A percentile compares a stretch with the other conserved stretches of the same genome.
Conservation (phyloP, 2,113 vertebrate species). For the Amphiprion ocellaris region DNA sequence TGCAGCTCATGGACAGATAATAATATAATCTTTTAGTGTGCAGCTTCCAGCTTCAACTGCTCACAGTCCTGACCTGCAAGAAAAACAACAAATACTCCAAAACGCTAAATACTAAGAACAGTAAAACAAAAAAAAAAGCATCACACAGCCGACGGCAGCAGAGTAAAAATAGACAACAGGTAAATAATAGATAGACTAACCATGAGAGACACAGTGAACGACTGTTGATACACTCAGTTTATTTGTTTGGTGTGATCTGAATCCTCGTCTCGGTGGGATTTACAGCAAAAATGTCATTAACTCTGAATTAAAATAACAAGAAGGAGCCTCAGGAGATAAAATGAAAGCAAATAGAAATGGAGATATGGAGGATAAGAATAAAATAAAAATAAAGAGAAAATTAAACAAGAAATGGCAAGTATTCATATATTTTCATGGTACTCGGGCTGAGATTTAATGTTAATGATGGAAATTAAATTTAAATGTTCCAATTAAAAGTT, state of each 20-base stretch:
- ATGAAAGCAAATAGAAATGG: too few relatives aligned
- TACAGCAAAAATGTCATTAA: not conserved
- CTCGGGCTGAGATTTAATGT: too few relatives aligned
- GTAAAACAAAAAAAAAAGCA: not conserved
- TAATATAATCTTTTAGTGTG: slow-evolving; percentile 28
- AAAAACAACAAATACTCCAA: not conserved
- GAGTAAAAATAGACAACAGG: slow-evolving; percentile 63
- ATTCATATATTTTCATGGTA: too few relatives aligned
- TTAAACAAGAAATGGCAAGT: too few relatives aligned
- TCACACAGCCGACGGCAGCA: not conserved
- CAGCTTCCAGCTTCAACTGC: slow-evolving; percentile 11
- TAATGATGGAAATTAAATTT: too few relatives aligned
- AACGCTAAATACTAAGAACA: not conserved
- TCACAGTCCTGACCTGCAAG: not conserved
- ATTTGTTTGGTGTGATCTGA: slow-evolving; percentile 1
- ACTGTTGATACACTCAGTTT: slow-evolving; percentile 13
- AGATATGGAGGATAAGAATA: too few relatives aligned
- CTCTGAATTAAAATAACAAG: slow-evolving; percentile 10
- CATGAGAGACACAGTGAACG: slow-evolving; percentile 3
- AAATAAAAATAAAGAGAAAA: too few relatives aligned
- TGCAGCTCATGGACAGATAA: slow-evolving; percentile 7
- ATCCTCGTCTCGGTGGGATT: not conserved
- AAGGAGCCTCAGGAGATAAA: not conserved
- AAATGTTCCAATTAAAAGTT: too few relatives aligned
- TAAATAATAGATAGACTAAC: slow-evolving; percentile 64